These are phyloP conservation scores for Drosophila mettleri DNA, from an alignment of 2,888 invertebrate genomes.

Conservation along the genomic window DNA sequence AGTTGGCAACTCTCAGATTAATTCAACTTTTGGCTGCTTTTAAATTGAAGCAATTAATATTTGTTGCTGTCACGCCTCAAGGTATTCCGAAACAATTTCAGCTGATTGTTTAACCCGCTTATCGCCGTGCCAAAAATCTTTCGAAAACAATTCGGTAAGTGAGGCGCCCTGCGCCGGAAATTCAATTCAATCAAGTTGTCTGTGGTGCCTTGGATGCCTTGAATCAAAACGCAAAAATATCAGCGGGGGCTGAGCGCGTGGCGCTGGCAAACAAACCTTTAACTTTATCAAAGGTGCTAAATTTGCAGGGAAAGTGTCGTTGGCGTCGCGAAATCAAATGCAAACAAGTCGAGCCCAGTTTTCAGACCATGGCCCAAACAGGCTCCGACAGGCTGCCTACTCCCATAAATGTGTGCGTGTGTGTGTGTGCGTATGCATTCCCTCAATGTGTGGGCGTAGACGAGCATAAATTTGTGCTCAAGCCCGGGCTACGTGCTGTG, in stretches of 20 bases:
- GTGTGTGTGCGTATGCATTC: constrained; percentile 14
- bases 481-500: constrained; percentile 61
- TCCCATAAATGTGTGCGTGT: too few species aligned
- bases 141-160: constrained; percentile 40
- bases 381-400: background rate
- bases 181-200: constrained; percentile 60
- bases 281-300: constrained; percentile 74
- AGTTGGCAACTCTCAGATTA: constrained; percentile 30
- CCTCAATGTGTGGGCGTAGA: constrained; percentile 54
- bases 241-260: constrained; percentile 31
- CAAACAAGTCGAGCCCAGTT: constrained; percentile 61
- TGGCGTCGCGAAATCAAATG: constrained; percentile 70
- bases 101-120: constrained; percentile 49
- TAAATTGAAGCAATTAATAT: constrained; percentile 57
- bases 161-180: constrained; percentile 16
- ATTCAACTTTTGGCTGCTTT: constrained; percentile 56
- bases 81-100: constrained; percentile 49
- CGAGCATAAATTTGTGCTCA: constrained; percentile 63
- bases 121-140: constrained; percentile 30
- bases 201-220: constrained; percentile 41
- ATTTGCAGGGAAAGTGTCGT: constrained; percentile 68
- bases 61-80: constrained; percentile 44
- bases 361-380: constrained; percentile 37
- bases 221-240: constrained; percentile 49
- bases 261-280: constrained; percentile 64